Conservation (phyloP, 2,113 vertebrate genomes). For the Martes martes region DNA sequence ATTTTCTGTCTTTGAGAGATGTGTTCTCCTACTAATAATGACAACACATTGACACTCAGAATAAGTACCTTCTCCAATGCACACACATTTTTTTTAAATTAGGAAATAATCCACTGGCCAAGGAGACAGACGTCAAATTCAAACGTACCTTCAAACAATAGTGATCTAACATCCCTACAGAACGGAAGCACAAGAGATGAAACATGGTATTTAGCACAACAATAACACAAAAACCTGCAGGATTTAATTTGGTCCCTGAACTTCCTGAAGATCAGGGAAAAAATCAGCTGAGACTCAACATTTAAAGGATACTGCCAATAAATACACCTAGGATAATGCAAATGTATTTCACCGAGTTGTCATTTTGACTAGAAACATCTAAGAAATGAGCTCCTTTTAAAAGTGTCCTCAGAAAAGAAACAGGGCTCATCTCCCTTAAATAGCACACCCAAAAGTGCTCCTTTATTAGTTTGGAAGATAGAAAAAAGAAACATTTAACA, state of each 20-base stretch:
- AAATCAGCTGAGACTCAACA: conserved; percentile 18
- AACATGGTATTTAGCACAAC: conserved; percentile 41
- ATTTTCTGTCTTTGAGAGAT: conserved; percentile 60
- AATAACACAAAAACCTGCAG: conserved; percentile 10
- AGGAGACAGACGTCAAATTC: neutral
- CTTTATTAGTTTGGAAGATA: conserved; percentile 5
- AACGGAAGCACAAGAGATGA: conserved; percentile 23
- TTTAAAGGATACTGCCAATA: neutral
- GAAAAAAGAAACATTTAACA: neutral
- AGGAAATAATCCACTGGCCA: conserved; percentile 3
- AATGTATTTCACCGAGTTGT: neutral
- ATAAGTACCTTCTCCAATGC: neutral
- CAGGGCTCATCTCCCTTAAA: neutral
- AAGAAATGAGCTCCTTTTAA: conserved; percentile 28
- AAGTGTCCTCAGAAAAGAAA: neutral
- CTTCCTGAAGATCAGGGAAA: conserved; percentile 24
- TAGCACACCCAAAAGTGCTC: neutral
- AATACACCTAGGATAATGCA: neutral
- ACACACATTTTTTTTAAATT: neutral
- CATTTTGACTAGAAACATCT: conserved; percentile 10
- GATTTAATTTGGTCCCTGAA: conserved; percentile 22
- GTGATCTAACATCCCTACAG: neutral
- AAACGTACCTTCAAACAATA: neutral
- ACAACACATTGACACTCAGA: neutral
- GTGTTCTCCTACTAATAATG: neutral